Evolutionary conservation across 2,888 invertebrate genomes (phyloP).

Genomic region (Polymixis lichenea): DNA sequence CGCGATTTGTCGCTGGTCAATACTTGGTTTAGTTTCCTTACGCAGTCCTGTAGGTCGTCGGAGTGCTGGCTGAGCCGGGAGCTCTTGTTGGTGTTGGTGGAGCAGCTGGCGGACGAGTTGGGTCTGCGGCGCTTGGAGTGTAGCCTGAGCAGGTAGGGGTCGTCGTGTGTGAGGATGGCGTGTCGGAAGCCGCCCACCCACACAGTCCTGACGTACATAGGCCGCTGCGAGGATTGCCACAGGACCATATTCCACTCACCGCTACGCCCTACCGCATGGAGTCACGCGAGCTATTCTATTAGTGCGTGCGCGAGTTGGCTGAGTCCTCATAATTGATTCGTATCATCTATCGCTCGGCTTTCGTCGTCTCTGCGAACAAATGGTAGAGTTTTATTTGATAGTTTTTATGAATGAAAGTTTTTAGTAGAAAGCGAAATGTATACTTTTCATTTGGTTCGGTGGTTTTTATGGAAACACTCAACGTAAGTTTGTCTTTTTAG

Average conservation of each 20-base stretch:
- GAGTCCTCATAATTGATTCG: constrained; percentile 82
- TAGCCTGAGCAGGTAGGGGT: constrained; percentile 85
- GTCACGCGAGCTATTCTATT: constrained; percentile 77
- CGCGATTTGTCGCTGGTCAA: constrained; percentile 79
- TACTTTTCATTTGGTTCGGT: constrained; percentile 20
- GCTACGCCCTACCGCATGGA: constrained; percentile 66
- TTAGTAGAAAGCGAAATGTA: constrained; percentile 16
- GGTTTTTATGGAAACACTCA: neutral
- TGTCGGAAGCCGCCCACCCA: constrained; percentile 94
- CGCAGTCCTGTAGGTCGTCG: constrained; percentile 74
- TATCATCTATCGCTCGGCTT: constrained; percentile 67
- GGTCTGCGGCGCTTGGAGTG: constrained; percentile 78
- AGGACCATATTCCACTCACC: constrained; percentile 87
- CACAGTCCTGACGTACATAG: constrained; percentile 91
- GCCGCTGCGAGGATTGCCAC: constrained; percentile 92
- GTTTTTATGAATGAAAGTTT: constrained; percentile 52
- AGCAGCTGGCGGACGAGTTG: constrained; percentile 79
- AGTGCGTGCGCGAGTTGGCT: constrained; percentile 73
- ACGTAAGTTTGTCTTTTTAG: neutral
- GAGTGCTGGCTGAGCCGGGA: constrained; percentile 78
- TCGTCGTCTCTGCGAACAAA: constrained; percentile 72
- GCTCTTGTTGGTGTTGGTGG: constrained; percentile 66
- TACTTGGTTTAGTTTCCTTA: constrained; percentile 80
- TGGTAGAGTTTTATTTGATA: constrained; percentile 61
- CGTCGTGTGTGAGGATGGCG: constrained; percentile 92